These are phyloP conservation scores for Tokudaia muenninki DNA, from an alignment of 2,797 vertebrate genomes.

Conservation along the genomic window DNA sequence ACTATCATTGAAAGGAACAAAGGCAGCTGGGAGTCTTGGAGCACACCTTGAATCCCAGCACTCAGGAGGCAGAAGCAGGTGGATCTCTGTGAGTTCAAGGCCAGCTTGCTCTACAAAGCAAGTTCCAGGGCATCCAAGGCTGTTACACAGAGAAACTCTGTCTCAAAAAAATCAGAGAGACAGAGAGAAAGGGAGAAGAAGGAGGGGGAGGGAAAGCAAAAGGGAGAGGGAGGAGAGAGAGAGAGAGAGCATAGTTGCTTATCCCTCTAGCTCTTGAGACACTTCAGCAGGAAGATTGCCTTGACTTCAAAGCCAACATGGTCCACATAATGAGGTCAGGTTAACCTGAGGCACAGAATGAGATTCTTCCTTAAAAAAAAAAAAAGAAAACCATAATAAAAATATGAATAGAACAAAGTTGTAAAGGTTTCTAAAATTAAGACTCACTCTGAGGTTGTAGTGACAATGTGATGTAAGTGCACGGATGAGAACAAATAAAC, in stretches of 20 bases:
- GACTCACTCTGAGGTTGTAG: not conserved
- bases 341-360: not conserved
- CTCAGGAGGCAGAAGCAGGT: not conserved
- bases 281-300: not conserved
- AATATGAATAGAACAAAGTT: not conserved
- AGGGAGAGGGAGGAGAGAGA: too few species aligned
- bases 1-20: not conserved
- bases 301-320: not conserved
- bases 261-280: not conserved
- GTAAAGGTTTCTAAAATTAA: not conserved
- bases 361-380: not conserved
- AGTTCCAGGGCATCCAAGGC: not conserved
- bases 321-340: not conserved
- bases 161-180: too few species aligned
- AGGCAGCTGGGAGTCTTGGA: not conserved
- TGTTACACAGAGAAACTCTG: not conserved
- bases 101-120: not conserved
- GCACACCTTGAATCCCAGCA: not conserved
- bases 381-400: not conserved
- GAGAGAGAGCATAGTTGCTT: not conserved
- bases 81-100: not conserved
- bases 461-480: not conserved
- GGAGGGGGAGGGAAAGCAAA: fast-evolving
- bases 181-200: too few species aligned
- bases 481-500: not conserved